phyloP scores from a whole-genome alignment of 2,797 vertebrate species.

The Siniperca undulata region DNA sequence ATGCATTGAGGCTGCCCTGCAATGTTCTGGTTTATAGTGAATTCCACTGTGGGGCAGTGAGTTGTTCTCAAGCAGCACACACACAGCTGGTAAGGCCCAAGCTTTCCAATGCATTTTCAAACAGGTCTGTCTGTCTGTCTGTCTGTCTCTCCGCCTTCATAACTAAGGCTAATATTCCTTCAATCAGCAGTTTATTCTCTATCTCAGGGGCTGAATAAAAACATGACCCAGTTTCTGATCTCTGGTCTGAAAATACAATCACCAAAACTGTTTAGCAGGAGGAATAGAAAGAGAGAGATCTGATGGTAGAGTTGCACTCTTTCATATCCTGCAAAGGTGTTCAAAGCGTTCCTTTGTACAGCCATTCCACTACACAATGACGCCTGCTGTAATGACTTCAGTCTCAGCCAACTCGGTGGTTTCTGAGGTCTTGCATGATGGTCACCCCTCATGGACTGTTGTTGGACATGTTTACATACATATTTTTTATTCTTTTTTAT shows the following conservation, averaged over 20 bases:
- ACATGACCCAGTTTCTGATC: slow-evolving; percentile 58
- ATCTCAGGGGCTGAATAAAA: slow-evolving; percentile 37
- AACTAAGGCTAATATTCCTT: slow-evolving; percentile 32
- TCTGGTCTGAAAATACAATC: slow-evolving; percentile 31
- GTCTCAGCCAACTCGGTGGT: no score
- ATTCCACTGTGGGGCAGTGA: slow-evolving; percentile 25
- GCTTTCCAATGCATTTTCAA: slow-evolving; percentile 50
- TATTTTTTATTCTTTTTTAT: no score
- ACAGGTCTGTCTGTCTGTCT: slow-evolving; percentile 23
- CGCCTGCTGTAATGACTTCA: no score
- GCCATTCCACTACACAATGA: no score
- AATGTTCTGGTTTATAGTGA: slow-evolving; percentile 34
- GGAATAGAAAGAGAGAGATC: slow-evolving; percentile 2
- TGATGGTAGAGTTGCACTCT: not conserved
- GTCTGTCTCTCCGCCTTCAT: slow-evolving; percentile 26
- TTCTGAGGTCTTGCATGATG: no score
- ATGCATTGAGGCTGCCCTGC: slow-evolving; percentile 38
- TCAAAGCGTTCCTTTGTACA: no score
- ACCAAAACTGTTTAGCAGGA: not conserved
- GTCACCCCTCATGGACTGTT: no score
- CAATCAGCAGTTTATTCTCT: slow-evolving; percentile 29
- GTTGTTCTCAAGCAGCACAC: slow-evolving; percentile 23
- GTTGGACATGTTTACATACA: no score
- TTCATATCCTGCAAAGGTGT: no score
- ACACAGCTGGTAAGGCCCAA: slow-evolving; percentile 4